Evolutionary conservation across 2,113 vertebrate species (phyloP), one percentile per base, ranked within the genome.

Genomic region (Brachyhypopomus gauderio): DNA sequence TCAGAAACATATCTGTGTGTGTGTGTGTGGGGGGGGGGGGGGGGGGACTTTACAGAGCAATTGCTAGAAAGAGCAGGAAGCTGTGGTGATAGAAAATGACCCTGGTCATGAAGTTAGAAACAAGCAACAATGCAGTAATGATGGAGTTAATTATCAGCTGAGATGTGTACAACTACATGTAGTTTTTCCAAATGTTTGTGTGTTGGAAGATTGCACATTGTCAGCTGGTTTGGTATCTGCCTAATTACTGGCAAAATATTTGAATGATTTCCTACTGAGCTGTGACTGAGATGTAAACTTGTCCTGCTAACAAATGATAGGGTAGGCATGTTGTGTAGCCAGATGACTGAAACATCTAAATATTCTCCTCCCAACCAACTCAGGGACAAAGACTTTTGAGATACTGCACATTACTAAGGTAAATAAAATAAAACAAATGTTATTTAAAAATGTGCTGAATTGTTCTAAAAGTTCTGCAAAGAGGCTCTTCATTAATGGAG

Each of bases 1-100:
- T 93, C 90, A 90, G 85, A 90, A 89, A 86, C 92, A 94, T 90
- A 92, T 88, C 86, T 84, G 87, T 9, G 58, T 36, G 7, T 75
- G 16, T 60, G 52, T 70, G 30, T 75, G 41, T 69, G 23, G 0
- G 52, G 41, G 20, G 58, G n/a, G 63, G 75, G 41, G 70, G 30
- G 48, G 25, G 30, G 30, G 23, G 20, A 41, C 6, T 11, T 8
- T 45, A 45, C 5, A 70, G 12, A 23, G 63, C 14, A 27, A 36
- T n/a, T 9, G 27, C 41, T 63, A 20, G 34, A 5, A 69, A 67
- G 56, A 38, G 45, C 59, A 84, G 85, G 83, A 86, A 86, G 84
- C 56, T 84, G 79, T 86, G 75, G 84, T 36, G 11, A 79, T 82
- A 83, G 48, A 86, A 84, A 81, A 78, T 80, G 77, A 45, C 66